Percentiles rank a stretch among this genome's conserved stretches.
Evolutionary conservation across 2,888 invertebrate species (phyloP).

Genomic region (Alloplasta piceator): DNA sequence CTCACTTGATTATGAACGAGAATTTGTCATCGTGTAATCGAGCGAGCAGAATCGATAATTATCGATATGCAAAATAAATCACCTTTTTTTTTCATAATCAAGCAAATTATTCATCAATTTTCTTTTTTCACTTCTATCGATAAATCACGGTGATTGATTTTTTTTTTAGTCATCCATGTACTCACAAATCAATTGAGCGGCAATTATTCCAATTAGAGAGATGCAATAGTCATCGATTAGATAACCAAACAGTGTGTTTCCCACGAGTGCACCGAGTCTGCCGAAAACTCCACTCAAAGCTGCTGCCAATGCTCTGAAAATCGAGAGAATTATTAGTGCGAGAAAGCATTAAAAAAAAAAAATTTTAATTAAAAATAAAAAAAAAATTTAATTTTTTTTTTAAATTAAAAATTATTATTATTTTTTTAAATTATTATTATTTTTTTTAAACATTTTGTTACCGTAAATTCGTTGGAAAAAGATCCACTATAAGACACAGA

Average conservation of each 20-base stretch:
- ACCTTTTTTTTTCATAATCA: too few species aligned
- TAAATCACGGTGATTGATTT: too few species aligned
- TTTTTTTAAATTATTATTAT: too few species aligned
- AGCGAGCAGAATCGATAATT: background rate
- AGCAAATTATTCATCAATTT: too few species aligned
- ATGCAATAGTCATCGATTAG: constrained; percentile 91
- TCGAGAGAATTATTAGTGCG: background rate
- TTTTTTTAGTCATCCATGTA: constrained; percentile 68
- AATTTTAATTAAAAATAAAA: background rate
- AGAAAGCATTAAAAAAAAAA: background rate
- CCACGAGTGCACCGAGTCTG: constrained; percentile 89
- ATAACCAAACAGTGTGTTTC: constrained; percentile 90
- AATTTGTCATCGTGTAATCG: background rate
- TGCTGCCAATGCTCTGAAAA: constrained; percentile 89
- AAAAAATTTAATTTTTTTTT: too few species aligned
- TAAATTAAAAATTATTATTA: too few species aligned
- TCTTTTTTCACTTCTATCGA: too few species aligned
- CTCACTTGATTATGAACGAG: too few species aligned
- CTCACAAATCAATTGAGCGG: constrained; percentile 89
- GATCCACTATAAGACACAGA: constrained; percentile 91
- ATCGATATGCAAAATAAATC: too few species aligned
- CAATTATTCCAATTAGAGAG: constrained; percentile 84
- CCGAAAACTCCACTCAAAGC: constrained; percentile 90
- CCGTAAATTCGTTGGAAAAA: constrained; percentile 93
- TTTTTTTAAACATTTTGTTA: constrained; percentile 3